Evolutionary conservation across 2,797 vertebrate genomes (phyloP), one percentile per base, ranked within the genome.

Genomic region (Telmatherina bonti): DNA sequence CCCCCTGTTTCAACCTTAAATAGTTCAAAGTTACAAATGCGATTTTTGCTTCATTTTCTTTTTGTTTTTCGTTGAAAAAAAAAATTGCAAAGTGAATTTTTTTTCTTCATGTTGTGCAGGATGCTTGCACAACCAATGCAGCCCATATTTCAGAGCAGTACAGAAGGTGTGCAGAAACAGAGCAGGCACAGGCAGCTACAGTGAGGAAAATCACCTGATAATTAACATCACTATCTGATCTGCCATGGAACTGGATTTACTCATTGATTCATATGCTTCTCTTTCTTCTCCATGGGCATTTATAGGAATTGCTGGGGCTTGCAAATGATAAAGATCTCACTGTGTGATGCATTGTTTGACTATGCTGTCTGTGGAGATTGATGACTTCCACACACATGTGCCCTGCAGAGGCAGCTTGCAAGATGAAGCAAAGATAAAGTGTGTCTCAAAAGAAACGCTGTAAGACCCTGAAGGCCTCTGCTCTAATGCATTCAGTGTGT

Each of bases 251-350:
- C 18, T 61, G 62, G 20, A 63, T 77, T 62, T 58, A 4, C 12
- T 54, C 52, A 67, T 24, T 62, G 62, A 54, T 76, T 1, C 31
- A 27, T 67, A 33, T 24, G 11, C 62, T 56, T 43, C 11, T 24
- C 20, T 59, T 22, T 74, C 16, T 43, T 68, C 43, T 75, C 55
- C 16, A 31, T 27, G 15, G 51, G 30, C 36, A 57, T 65, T 75
- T 27, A 53, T 2, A 56, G 51, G 69, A 83, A 73, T 47, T 78
- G 83, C 82, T 41, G 72, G 51, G 78, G 80, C 89, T 78, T 61
- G 87, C 72, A 77, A 53, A 22, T 59, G 85, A 86, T 90, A 78
- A 77, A 47, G 36, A 90, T 87, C 78, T 85, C 4, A 2, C 12
- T 31, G 5, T 74, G 58, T 66, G 57, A 81, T 57, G 54, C 41